These are phyloP conservation scores for Symphodus melops DNA, from an alignment of 2,113 vertebrate genomes.

Conservation along the genomic window DNA sequence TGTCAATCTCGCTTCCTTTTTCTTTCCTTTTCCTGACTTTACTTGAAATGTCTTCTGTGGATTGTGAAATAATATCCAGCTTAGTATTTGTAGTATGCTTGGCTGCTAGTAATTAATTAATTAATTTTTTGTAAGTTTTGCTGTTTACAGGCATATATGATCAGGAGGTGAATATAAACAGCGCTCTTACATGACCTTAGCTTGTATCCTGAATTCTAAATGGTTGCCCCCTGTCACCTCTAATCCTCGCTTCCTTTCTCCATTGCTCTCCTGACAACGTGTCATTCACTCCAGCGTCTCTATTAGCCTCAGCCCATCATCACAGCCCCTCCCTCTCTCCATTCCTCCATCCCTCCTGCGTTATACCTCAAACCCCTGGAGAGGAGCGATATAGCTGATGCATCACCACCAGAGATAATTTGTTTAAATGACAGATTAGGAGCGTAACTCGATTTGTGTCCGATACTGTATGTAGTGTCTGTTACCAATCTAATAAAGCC, in stretches of 20 bases:
- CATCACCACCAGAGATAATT: constrained; percentile 78
- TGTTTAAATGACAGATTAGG: constrained; percentile 85
- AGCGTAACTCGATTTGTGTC: constrained; percentile 78
- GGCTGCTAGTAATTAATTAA: neutral
- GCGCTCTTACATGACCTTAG: neutral
- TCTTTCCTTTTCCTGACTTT: neutral
- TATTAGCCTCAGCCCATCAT: constrained; percentile 59
- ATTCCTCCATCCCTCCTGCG: constrained; percentile 42
- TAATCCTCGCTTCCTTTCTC: constrained; percentile 3
- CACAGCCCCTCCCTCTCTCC: constrained; percentile 27
- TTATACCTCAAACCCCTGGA: constrained; percentile 46
- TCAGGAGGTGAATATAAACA: constrained; percentile 7
- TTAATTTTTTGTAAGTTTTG: neutral
- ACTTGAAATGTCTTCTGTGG: too few species aligned
- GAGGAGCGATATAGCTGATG: constrained; percentile 77
- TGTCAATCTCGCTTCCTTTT: neutral
- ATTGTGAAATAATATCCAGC: neutral
- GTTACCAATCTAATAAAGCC: constrained; percentile 81
- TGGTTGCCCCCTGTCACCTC: constrained; percentile 18
- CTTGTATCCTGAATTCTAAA: constrained; percentile 14
- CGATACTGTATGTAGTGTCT: constrained; percentile 77
- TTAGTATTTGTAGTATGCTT: neutral
- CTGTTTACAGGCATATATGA: neutral
- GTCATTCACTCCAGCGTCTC: constrained; percentile 68
- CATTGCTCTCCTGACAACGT: constrained; percentile 58